These are phyloP conservation scores for Phrixothrix hirtus DNA, from an alignment of 2,888 invertebrate species.

Conservation along the genomic window DNA sequence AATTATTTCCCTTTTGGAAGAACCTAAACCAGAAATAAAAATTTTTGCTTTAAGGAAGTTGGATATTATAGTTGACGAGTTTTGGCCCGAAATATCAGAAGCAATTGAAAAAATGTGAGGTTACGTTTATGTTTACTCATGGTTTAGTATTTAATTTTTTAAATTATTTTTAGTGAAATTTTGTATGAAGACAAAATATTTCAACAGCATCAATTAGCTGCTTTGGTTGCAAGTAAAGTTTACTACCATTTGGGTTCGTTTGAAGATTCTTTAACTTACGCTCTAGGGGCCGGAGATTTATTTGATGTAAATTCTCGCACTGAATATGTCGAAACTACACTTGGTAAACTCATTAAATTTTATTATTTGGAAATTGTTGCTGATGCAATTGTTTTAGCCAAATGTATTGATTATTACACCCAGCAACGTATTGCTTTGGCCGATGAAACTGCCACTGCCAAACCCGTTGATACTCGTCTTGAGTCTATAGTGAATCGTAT, in stretches of 20 bases:
- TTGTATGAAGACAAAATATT: slow-evolving; percentile 91
- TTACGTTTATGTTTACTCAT: slow-evolving; percentile 15
- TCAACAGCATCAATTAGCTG: slow-evolving; percentile 88
- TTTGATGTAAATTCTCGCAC: slow-evolving; percentile 94
- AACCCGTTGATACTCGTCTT: slow-evolving; percentile 77
- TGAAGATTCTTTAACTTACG: slow-evolving; percentile 96
- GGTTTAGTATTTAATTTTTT: slow-evolving; percentile 3
- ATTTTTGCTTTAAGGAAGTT: slow-evolving; percentile 91
- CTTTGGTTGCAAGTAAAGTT: slow-evolving; percentile 96
- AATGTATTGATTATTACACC: slow-evolving; percentile 96
- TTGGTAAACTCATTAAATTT: slow-evolving; percentile 66
- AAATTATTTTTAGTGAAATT: slow-evolving; percentile 70
- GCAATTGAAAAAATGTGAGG: slow-evolving; percentile 91
- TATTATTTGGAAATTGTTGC: too few species aligned
- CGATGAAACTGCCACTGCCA: slow-evolving; percentile 67
- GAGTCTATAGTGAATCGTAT: slow-evolving; percentile 95
- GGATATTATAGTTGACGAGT: slow-evolving; percentile 93
- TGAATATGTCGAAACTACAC: slow-evolving; percentile 96
- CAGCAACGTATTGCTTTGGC: slow-evolving; percentile 79
- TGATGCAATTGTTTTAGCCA: slow-evolving; percentile 74
- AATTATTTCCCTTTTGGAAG: slow-evolving; percentile 93
- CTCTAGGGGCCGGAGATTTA: slow-evolving; percentile 90
- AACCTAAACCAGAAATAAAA: slow-evolving; percentile 90
- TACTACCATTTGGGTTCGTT: slow-evolving; percentile 98
- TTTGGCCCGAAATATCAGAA: slow-evolving; percentile 99